Evolutionary conservation across 1,140 invertebrate species (phyloP), one percentile per base, ranked within the genome.

Genomic region (Mesaphorura yosii): DNA sequence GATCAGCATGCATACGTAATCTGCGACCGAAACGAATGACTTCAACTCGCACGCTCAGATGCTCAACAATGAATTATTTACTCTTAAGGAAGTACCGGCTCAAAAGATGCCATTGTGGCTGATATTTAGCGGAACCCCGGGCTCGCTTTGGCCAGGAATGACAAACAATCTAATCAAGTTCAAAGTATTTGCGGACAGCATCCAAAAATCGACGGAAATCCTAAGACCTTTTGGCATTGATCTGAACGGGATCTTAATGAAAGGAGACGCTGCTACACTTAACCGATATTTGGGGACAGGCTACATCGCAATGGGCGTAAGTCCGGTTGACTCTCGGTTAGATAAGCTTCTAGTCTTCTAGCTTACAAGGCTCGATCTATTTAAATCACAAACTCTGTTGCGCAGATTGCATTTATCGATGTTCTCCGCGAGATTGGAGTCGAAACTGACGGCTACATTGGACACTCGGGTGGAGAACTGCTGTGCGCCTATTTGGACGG

Each of bases 401-500:
- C 7, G 25, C 23, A 46, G 44, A 46, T 46, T 10, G 44, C 44
- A 15, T 27, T 46, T 5, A 28, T 46, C 4, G 44, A 46, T 27
- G 25, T 46, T 10, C 70, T 98, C 15, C 78, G 72, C 29, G 72
- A 71, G 3, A 60, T 95, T 34, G 82, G 81, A n/a, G 84, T 98
- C 15, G 71, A 78, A 42, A 88, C 91, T 10, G 90, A 96, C 69
- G 91, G 90, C 42, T 90, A 97, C 62, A 72, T 98, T 38, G 94
- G 94, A 1, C 93, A 98, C 68, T 97, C 92, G 0, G 90, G 90
- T 15, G 90, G 90, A 23, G 90, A 95, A 73, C 71, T 94, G 45
- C 88, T 88, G 3, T 98, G 93, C 72, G 93, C 89, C 6, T 98
- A 98, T 72, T 92, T 92, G 31, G 94, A 98, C 73, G 91, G 88